phyloP scores from a whole-genome alignment of 2,113 vertebrate genomes.

The Chroicocephalus ridibundus region DNA sequence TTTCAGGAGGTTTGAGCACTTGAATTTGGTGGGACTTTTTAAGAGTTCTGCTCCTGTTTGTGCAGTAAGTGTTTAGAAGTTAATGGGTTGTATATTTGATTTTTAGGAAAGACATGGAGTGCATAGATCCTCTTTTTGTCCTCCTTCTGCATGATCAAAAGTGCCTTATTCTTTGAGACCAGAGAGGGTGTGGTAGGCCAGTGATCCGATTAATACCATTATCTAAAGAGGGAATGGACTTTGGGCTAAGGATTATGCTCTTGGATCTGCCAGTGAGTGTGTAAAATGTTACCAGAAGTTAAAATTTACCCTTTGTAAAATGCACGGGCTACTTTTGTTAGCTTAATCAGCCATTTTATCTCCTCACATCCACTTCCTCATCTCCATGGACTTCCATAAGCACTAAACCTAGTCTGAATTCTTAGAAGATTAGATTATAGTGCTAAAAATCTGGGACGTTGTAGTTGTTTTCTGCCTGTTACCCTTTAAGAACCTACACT shows the following conservation, averaged over 20 bases:
- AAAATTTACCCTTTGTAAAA: background rate
- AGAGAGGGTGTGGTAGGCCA: background rate
- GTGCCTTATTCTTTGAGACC: background rate
- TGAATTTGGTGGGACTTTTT: background rate
- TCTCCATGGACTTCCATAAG: background rate
- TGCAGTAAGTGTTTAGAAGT: background rate
- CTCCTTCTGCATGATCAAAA: background rate
- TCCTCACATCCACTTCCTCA: background rate
- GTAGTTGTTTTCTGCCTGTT: background rate
- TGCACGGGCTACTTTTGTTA: background rate
- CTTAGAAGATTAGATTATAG: background rate
- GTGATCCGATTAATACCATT: background rate
- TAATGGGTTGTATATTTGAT: background rate
- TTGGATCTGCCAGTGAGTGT: background rate
- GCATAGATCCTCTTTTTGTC: rapidly evolving
- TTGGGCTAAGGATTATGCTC: background rate
- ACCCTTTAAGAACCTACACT: background rate
- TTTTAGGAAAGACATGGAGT: background rate
- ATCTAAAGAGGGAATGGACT: background rate
- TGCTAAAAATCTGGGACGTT: background rate
- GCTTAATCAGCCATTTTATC: background rate
- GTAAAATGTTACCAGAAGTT: background rate
- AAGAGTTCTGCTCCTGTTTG: background rate
- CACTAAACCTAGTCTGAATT: background rate
- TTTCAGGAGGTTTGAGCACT: background rate